phyloP scores from a whole-genome alignment of 2,888 invertebrate species.

The Patella pellucida region DNA sequence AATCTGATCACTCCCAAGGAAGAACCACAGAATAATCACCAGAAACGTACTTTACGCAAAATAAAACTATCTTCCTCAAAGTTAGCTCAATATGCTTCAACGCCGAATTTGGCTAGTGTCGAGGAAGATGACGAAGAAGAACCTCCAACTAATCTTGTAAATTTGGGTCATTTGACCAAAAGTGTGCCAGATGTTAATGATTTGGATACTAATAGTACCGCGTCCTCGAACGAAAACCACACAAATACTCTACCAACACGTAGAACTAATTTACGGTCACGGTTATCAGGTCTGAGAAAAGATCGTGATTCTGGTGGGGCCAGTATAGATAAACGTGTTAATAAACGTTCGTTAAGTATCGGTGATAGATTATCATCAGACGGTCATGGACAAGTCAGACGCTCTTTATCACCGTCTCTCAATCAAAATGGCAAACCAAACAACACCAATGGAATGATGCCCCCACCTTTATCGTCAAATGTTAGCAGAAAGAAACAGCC shows the following conservation, averaged over 20 bases:
- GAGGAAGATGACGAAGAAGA: constrained; percentile 40
- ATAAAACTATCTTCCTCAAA: constrained; percentile 27
- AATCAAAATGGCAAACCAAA: constrained; percentile 32
- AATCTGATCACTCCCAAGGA: constrained; percentile 9
- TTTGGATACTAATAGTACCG: constrained; percentile 28
- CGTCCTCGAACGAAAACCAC: constrained; percentile 21
- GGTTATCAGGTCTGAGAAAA: constrained; percentile 17
- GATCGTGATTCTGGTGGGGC: constrained; percentile 1
- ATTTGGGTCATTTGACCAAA: constrained; percentile 35
- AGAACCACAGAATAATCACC: background rate
- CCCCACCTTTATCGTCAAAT: constrained; percentile 42
- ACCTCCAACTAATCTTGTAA: constrained; percentile 35
- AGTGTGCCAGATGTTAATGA: constrained; percentile 48
- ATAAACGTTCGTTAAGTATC: constrained; percentile 16
- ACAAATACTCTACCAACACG: constrained; percentile 28
- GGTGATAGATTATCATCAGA: background rate
- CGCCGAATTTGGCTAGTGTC: constrained; percentile 44
- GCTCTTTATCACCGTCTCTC: constrained; percentile 16
- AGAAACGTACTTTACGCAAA: background rate
- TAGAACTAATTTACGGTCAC: constrained; percentile 15
- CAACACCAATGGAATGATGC: constrained; percentile 40
- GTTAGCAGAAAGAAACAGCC: constrained; percentile 34
- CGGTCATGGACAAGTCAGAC: background rate
- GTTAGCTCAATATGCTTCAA: constrained; percentile 47
- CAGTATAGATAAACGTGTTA: background rate